These are phyloP conservation scores for Orius laevigatus DNA, from an alignment of 1,140 invertebrate genomes.

Conservation along the genomic window DNA sequence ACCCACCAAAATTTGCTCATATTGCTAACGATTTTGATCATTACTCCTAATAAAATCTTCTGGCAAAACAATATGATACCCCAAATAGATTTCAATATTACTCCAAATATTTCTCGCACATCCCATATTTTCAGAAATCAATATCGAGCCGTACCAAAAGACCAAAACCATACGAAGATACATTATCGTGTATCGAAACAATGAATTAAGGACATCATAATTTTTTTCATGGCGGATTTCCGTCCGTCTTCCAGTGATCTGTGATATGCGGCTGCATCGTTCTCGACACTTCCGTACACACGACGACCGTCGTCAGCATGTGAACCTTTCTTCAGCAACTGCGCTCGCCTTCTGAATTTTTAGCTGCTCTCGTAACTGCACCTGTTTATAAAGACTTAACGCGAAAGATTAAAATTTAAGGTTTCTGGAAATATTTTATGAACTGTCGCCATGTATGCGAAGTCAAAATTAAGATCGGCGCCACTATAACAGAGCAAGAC, in stretches of 20 bases:
- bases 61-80: too few relatives aligned
- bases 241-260: constrained; percentile 29
- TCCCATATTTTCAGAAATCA: constrained; percentile 30
- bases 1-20: too few relatives aligned
- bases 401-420: neutral
- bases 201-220: constrained; percentile 38
- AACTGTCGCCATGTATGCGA: constrained; percentile 38
- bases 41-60: too few relatives aligned
- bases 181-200: constrained; percentile 55
- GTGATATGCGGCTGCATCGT: constrained; percentile 27
- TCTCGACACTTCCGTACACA: constrained; percentile 40
- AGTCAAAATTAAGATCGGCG: constrained; percentile 48
- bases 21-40: too few relatives aligned
- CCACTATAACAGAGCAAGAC: constrained; percentile 59
- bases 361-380: constrained; percentile 27
- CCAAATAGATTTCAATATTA: constrained; percentile 19
- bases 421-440: neutral
- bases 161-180: constrained; percentile 58
- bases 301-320: constrained; percentile 61
- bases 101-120: constrained; percentile 30
- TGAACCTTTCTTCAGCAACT: constrained; percentile 66
- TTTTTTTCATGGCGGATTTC: constrained; percentile 34
- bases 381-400: constrained; percentile 1
- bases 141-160: constrained; percentile 69
- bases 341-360: constrained; percentile 56